Evolutionary conservation across 2,113 vertebrate species (phyloP), one percentile per base, ranked within the genome.

Genomic region (Gnathonemus longibarbis): DNA sequence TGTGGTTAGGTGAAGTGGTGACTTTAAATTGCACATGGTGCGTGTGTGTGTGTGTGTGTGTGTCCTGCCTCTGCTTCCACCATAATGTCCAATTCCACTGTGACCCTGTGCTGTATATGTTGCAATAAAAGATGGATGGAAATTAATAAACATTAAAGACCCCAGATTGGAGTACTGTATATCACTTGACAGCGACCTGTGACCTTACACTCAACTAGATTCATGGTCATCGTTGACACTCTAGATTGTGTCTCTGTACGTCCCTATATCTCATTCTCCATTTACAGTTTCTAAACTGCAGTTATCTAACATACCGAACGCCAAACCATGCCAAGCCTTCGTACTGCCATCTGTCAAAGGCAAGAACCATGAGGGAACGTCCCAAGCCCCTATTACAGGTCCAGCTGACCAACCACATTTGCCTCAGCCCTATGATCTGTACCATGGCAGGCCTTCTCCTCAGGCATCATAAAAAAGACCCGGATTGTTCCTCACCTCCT

Each of bases 201-300:
- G n/a, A 3, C 27, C 62, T 31, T 31, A 70, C 62, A 1, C 27
- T 70, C 62, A 11, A 11, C n/a, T 31, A 70, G 2, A 83, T 83
- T 83, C 77, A 83, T 24, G 62, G 17, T 52, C 48, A 19, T 86
- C 9, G 13, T 17, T 27, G 48, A 27, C 46, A 48, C 9, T 50
- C 21, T 8, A 87, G 3, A 49, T 7, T 56, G 50, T 21, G 27
- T 87, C n/a, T 19, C 50, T 80, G 74, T 8, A 6, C 0, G 15
- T 39, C 50, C 27, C 13, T 31, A 15, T 27, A 56, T 56, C 39
- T 87, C 48, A 35, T 53, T 35, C 50, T 39, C 85, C 48, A 56
- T 87, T 87, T 87, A 87, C 50, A 31, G 85, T 53, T 87, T 53
- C 39, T 87, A 53, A 53, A 53, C 85, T 9, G 49, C 85, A 56